Evolutionary conservation across 2,797 vertebrate species (phyloP), one percentile per base, ranked within the genome.

Genomic region (Dermochelys coriacea): DNA sequence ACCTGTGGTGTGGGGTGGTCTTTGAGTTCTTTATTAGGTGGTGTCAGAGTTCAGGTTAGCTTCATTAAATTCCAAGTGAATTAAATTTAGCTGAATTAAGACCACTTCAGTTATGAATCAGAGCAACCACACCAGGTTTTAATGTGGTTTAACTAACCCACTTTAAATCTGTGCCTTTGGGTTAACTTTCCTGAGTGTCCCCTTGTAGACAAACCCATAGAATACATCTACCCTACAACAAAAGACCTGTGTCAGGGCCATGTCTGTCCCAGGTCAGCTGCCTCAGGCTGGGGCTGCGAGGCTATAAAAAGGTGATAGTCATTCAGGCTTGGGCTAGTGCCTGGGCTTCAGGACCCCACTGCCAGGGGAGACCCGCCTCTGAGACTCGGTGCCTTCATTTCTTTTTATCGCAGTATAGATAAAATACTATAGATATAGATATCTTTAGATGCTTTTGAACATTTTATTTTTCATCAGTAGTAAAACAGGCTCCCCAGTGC

Each of bases 401-500:
- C 68, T 37, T 61, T 68, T 68, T 37, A 37, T 37, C 16, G 3
- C 64, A 23, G 19, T 68, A 19, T 37, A 23, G 64, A 21, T n/a
- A n/a, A n/a, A n/a, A n/a, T n/a, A n/a, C n/a, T 68, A 19, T 37
- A 23, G 64, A 21, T 68, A 19, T 37, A 23, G 64, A 21, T 5
- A 5, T 27, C 7, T 2, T 34, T 83, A 54, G 57, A 47, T 15
- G 52, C 5, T 79, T 90, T 2, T 12, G 12, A 4, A 75, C 1
- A 45, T 85, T 25, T 25, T 31, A 80, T 14, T 19, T 79, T 86
- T 25, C 45, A 50, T 0, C 79, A 82, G 80, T 47, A 11, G 37
- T 1, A 23, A 15, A n/a, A n/a, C 6, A 27, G 31, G 27, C 15
- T 6, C 27, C 0, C 1, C 15, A 3, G 80, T 80, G 27, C 27